Percentiles rank a stretch among this genome's conserved stretches.
Evolutionary conservation across 2,797 vertebrate species (phyloP).

Genomic region (Limnodromus scolopaceus): DNA sequence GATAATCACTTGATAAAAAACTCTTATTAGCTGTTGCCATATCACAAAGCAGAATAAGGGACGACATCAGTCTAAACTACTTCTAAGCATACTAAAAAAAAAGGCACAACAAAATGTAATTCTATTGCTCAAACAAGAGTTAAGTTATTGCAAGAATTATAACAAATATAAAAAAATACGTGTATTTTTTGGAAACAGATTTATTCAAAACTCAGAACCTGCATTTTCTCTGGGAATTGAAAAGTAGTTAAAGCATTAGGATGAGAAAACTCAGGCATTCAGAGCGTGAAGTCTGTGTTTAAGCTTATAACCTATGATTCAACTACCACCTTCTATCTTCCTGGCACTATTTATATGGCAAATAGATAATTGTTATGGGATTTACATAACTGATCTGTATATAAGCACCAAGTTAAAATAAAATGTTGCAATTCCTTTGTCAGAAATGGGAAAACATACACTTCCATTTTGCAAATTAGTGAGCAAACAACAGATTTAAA

Average conservation of each 20-base stretch:
- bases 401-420: neutral
- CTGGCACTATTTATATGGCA: neutral
- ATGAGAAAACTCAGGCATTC: neutral
- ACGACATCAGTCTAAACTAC: neutral
- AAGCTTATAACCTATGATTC: neutral
- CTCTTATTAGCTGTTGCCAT: neutral
- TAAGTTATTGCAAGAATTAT: neutral
- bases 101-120: neutral
- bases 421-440: slow-evolving; percentile 8
- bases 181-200: neutral
- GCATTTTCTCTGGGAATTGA: neutral
- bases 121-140: neutral
- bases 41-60: neutral
- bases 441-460: neutral
- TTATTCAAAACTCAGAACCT: neutral
- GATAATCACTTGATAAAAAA: neutral
- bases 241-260: neutral
- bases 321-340: neutral
- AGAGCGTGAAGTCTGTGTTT: neutral
- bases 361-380: slow-evolving; percentile 11
- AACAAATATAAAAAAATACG: neutral
- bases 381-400: slow-evolving; percentile 12
- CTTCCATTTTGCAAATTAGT: neutral
- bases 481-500: slow-evolving; percentile 7
- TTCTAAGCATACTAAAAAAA: neutral